These are phyloP conservation scores for Silurus glanis DNA, from an alignment of 2,113 vertebrate species.

Conservation along the genomic window DNA sequence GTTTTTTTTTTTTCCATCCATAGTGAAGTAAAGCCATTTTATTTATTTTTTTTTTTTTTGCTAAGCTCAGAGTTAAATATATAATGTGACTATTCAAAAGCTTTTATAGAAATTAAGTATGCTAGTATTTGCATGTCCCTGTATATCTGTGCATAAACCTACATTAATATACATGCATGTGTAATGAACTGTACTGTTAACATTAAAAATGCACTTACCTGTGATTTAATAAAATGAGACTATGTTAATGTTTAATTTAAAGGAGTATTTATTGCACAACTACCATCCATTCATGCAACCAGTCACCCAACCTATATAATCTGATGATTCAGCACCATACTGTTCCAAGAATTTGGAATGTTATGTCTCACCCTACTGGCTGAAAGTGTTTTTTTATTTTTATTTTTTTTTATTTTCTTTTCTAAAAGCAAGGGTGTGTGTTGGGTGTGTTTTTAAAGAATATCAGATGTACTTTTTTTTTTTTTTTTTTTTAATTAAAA, in stretches of 20 bases:
- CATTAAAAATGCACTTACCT: neutral
- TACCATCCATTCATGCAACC: too few species aligned
- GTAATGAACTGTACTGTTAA: conserved; percentile 1
- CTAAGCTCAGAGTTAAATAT: neutral
- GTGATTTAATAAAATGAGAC: neutral
- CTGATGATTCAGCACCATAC: neutral
- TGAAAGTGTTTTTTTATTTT: neutral
- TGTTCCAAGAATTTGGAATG: conserved; percentile 1
- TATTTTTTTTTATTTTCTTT: neutral
- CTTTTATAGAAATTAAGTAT: neutral
- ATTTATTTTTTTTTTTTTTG: neutral
- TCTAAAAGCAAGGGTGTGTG: neutral
- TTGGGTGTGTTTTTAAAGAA: neutral
- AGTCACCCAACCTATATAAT: neutral
- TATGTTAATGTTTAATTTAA: neutral
- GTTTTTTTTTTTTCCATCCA: neutral
- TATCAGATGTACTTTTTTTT: neutral
- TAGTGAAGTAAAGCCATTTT: neutral
- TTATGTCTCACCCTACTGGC: conserved; percentile 5
- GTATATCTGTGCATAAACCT: neutral
- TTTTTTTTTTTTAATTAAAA: neutral
- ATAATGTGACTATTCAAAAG: neutral
- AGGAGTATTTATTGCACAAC: too few species aligned
- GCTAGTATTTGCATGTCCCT: neutral
- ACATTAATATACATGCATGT: neutral